Evolutionary conservation across 2,113 vertebrate species (phyloP).

Genomic region (Forbesichthys agassizii): DNA sequence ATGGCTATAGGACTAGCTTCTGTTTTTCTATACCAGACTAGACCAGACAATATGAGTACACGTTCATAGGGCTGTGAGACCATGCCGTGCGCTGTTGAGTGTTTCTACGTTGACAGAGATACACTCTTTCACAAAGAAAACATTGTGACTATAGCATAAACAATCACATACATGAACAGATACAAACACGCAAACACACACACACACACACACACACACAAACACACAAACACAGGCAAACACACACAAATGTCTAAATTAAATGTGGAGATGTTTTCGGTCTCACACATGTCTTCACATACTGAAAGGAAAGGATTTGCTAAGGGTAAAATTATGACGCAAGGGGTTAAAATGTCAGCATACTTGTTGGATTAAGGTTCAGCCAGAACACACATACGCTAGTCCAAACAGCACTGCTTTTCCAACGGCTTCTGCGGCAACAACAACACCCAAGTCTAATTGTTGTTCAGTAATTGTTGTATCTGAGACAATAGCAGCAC

Average conservation of each 20-base stretch:
- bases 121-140: constrained; percentile 30
- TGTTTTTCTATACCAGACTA: neutral
- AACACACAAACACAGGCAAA: neutral
- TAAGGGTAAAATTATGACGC: constrained; percentile 8
- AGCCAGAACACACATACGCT: neutral
- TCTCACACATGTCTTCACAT: neutral
- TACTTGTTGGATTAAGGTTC: constrained; percentile 1
- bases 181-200: constrained; percentile 11
- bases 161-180: constrained; percentile 32
- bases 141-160: neutral
- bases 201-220: neutral
- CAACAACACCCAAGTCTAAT: neutral
- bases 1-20: neutral
- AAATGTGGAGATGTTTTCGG: constrained; percentile 19
- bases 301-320: neutral
- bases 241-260: constrained; percentile 11
- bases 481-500: neutral
- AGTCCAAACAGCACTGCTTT: constrained; percentile 12
- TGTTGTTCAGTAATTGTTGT: neutral
- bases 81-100: neutral
- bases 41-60: neutral
- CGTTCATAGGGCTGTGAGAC: neutral
- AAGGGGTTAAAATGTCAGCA: constrained; percentile 15
- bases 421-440: neutral
- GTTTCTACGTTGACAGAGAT: neutral